Conservation (phyloP, 2,797 vertebrate genomes). For the Benthosema pterotum region DNA sequence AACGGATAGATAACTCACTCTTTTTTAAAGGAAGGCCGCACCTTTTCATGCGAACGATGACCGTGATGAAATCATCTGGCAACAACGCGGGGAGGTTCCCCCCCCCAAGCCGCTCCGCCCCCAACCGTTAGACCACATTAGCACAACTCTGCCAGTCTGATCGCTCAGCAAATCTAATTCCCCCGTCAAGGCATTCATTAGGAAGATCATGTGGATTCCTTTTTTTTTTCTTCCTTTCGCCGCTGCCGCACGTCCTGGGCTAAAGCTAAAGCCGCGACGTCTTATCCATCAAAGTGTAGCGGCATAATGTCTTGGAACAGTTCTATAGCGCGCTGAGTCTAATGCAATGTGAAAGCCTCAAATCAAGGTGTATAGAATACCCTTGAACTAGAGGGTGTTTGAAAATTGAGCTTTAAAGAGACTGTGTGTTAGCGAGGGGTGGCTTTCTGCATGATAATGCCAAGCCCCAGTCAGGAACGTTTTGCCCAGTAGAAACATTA, state of each 20-base stretch:
- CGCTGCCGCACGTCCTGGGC: background rate
- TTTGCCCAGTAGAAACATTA: too few relatives aligned
- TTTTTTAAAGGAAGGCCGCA: conserved; percentile 34
- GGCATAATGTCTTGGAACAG: conserved; percentile 30
- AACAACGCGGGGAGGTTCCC: conserved; percentile 24
- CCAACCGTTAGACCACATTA: conserved; percentile 4
- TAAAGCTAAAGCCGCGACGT: conserved; percentile 9
- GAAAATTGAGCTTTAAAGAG: conserved; percentile 59
- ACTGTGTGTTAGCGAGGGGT: conserved; percentile 43
- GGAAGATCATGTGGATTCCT: conserved; percentile 9
- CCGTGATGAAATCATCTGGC: conserved; percentile 16
- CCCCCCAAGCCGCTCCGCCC: conserved; percentile 12
- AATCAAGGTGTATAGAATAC: conserved; percentile 41
- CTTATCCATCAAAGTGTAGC: conserved; percentile 25
- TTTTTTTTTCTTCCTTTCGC: background rate
- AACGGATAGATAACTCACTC: conserved; percentile 42
- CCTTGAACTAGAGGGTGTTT: conserved; percentile 57
- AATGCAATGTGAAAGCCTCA: conserved; percentile 43
- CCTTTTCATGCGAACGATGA: conserved; percentile 28
- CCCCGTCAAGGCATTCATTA: conserved; percentile 5
- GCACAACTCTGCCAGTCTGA: conserved; percentile 7
- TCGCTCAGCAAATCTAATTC: conserved; percentile 12
- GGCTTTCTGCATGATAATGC: conserved; percentile 66
- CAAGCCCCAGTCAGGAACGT: conserved; percentile 37
- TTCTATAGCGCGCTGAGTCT: conserved; percentile 42